Evolutionary conservation across 2,888 invertebrate genomes (phyloP).

Genomic region (Rhagonycha lutea): DNA sequence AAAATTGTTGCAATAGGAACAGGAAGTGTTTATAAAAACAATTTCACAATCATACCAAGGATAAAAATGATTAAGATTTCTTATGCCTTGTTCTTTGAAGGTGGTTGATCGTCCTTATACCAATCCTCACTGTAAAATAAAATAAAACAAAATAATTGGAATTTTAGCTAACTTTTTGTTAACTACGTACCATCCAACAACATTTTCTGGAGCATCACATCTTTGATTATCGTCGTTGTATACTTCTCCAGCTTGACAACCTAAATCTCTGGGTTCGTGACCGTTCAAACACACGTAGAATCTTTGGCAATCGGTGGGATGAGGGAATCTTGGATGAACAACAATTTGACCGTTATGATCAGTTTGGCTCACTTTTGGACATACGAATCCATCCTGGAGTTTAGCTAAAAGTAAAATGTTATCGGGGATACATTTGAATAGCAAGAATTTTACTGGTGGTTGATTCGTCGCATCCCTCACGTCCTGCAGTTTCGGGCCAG

Average conservation of each 20-base stretch:
- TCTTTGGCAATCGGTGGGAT: conserved; percentile 86
- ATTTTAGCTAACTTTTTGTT: neutral
- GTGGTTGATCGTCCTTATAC: conserved; percentile 81
- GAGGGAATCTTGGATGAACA: conserved; percentile 83
- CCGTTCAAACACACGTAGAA: conserved; percentile 91
- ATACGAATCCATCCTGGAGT: conserved; percentile 82
- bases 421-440: neutral
- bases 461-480: conserved; percentile 69
- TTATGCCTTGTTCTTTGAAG: conserved; percentile 37
- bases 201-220: conserved; percentile 90
- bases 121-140: conserved; percentile 72
- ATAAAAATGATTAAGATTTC: conserved; percentile 1
- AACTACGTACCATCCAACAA: conserved; percentile 79
- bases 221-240: conserved; percentile 84
- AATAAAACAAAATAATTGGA: neutral
- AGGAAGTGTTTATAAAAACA: neutral
- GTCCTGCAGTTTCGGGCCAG: conserved; percentile 82
- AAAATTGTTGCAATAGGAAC: neutral
- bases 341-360: conserved; percentile 73
- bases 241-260: conserved; percentile 86
- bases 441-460: conserved; percentile 47
- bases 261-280: conserved; percentile 83
- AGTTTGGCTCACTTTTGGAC: conserved; percentile 71
- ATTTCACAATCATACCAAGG: conserved; percentile 8
- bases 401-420: conserved; percentile 59